A percentile compares a stretch with the other conserved stretches of the same genome.
Evolutionary conservation across 2,113 vertebrate genomes (phyloP).

Genomic region (Petrocephalus microphthalmus): DNA sequence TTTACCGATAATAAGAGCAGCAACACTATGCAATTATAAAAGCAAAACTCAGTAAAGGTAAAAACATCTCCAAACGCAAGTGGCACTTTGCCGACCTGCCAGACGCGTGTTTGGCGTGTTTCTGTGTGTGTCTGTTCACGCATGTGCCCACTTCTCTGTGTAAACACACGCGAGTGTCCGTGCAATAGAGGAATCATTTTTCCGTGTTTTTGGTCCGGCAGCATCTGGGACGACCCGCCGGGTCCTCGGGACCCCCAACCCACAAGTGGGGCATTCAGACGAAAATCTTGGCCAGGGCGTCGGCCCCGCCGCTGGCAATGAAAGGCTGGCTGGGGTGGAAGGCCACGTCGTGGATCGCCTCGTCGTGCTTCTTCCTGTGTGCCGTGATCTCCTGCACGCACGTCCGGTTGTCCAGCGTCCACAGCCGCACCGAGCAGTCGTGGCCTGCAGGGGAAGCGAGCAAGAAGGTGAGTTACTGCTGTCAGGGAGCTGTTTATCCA

Average conservation of each 20-base stretch:
- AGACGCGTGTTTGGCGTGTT: not conserved
- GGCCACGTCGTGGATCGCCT: slow-evolving; percentile 85
- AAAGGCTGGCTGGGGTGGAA: slow-evolving; percentile 83
- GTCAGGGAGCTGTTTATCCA: not conserved
- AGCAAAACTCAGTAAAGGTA: not conserved
- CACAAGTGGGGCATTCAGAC: slow-evolving; percentile 58
- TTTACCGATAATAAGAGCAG: slow-evolving; percentile 14
- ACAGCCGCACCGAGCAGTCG: slow-evolving; percentile 85
- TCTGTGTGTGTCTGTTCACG: not conserved
- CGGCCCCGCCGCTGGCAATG: slow-evolving; percentile 78
- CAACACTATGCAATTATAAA: slow-evolving; percentile 7
- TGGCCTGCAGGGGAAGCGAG: slow-evolving; percentile 61
- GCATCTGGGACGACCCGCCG: not conserved
- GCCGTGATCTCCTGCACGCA: slow-evolving; percentile 89
- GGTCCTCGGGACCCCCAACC: not conserved
- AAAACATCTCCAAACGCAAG: not conserved
- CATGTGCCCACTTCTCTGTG: not conserved
- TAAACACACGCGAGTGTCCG: not conserved
- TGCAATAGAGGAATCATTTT: not conserved
- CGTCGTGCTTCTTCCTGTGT: slow-evolving; percentile 86
- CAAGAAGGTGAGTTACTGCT: not conserved
- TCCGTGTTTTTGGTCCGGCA: not conserved
- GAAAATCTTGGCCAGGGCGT: slow-evolving; percentile 85
- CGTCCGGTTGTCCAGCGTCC: slow-evolving; percentile 83
- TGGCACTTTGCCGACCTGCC: not conserved